These are phyloP conservation scores for Eriocheir sinensis DNA, from an alignment of 1,140 invertebrate genomes.

Conservation along the genomic window DNA sequence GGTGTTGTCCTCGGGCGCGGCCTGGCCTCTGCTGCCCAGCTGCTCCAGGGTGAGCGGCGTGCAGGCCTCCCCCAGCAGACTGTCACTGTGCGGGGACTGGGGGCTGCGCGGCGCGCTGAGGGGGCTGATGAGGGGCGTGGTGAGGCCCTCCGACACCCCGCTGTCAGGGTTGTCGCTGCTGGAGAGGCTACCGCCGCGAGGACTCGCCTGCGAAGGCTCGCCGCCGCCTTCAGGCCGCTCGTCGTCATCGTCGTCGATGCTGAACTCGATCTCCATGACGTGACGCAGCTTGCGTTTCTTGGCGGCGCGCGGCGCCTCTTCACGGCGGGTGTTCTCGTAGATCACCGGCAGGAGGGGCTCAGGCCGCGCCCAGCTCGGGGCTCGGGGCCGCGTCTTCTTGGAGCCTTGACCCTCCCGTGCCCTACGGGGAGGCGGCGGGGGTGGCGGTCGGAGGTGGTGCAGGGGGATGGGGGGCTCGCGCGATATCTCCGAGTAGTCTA, in stretches of 20 bases:
- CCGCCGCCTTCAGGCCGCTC: constrained; percentile 36
- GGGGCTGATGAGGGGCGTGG: constrained; percentile 70
- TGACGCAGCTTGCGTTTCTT: constrained; percentile 69
- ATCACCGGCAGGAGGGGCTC: constrained; percentile 69
- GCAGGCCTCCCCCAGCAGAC: constrained; percentile 64
- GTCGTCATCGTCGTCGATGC: constrained; percentile 64
- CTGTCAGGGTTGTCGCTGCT: constrained; percentile 76
- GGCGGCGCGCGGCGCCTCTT: constrained; percentile 64
- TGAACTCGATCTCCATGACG: constrained; percentile 69
- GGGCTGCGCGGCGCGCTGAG: constrained; percentile 72
- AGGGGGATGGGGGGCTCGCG: constrained; percentile 56
- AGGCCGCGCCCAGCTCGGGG: constrained; percentile 1
- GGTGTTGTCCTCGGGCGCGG: background rate
- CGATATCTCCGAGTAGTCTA: constrained; percentile 56
- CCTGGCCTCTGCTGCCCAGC: background rate
- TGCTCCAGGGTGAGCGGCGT: constrained; percentile 71
- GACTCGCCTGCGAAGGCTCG: constrained; percentile 26
- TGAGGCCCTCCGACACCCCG: constrained; percentile 73
- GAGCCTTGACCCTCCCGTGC: background rate
- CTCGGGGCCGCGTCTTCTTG: background rate
- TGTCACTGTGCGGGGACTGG: constrained; percentile 69
- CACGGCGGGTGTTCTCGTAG: constrained; percentile 70
- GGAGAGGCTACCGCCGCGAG: constrained; percentile 54
- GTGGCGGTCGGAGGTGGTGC: constrained; percentile 67
- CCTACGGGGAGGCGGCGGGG: constrained; percentile 50